phyloP scores from a whole-genome alignment of 2,113 vertebrate genomes.

The Panthera leo region DNA sequence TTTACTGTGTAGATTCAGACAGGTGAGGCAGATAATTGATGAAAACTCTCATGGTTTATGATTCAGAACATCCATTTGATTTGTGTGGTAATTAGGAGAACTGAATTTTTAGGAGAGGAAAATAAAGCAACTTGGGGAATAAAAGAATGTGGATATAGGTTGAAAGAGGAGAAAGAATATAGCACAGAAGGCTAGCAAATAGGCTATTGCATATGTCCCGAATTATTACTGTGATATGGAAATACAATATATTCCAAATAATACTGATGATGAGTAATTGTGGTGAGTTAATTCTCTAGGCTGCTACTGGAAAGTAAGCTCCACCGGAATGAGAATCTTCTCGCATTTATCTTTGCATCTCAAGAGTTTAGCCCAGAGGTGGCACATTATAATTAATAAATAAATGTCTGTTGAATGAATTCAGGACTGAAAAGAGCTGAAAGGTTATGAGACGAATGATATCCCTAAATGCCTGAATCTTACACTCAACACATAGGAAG shows the following conservation, averaged over 20 bases:
- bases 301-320: neutral
- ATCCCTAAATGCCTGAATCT: neutral
- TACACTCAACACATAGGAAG: neutral
- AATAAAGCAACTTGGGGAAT: neutral
- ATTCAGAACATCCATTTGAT: neutral
- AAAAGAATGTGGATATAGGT: neutral
- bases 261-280: neutral
- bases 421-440: neutral
- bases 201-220: neutral
- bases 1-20: neutral
- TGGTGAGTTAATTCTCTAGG: neutral
- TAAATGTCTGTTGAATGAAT: neutral
- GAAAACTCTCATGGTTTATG: neutral
- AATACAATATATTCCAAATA: slow-evolving; percentile 15
- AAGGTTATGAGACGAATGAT: neutral
- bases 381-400: neutral
- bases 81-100: neutral
- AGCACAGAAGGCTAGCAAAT: neutral
- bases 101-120: slow-evolving; percentile 7
- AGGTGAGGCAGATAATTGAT: neutral
- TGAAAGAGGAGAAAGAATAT: neutral
- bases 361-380: neutral
- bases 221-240: neutral
- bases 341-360: neutral
- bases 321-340: neutral